Percentiles rank a stretch among this genome's conserved stretches.
These are phyloP conservation scores for Stenichneumon culpator DNA, from an alignment of 2,888 invertebrate species.

Conservation along the genomic window DNA sequence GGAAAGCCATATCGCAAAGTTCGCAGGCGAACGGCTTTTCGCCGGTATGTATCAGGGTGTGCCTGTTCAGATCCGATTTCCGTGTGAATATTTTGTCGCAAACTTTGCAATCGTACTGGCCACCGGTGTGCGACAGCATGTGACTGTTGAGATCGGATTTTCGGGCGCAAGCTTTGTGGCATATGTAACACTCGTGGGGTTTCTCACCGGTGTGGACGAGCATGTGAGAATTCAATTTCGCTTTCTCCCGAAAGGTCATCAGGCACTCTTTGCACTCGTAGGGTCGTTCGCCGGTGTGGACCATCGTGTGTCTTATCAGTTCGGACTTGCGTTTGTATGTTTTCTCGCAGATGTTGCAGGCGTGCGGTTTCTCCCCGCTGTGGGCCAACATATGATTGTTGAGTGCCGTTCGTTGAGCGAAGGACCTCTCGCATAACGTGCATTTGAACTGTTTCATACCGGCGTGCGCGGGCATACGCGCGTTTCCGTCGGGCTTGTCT, in stretches of 20 bases:
- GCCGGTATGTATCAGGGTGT: conserved; percentile 82
- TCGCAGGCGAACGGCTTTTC: conserved; percentile 82
- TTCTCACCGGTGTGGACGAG: conserved; percentile 83
- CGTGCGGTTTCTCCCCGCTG: conserved; percentile 82
- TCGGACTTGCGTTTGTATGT: conserved; percentile 83
- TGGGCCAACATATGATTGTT: conserved; percentile 83
- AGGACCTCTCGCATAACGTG: conserved; percentile 80
- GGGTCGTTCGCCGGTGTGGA: conserved; percentile 82
- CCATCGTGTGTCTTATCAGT: conserved; percentile 82
- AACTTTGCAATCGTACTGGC: conserved; percentile 83
- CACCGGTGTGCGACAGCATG: conserved; percentile 83
- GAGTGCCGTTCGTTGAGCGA: conserved; percentile 80
- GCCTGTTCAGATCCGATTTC: conserved; percentile 82
- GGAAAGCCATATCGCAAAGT: conserved; percentile 81
- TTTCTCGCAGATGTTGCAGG: conserved; percentile 82
- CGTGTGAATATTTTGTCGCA: conserved; percentile 83
- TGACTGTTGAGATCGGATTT: conserved; percentile 83
- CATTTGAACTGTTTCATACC: conserved; percentile 81
- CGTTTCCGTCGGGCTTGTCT: conserved; percentile 77
- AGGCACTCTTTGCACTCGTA: conserved; percentile 83
- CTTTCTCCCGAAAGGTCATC: conserved; percentile 83
- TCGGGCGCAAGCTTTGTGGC: conserved; percentile 82
- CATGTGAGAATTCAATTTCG: conserved; percentile 83
- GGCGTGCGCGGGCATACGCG: conserved; percentile 72
- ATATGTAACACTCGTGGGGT: conserved; percentile 82